Evolutionary conservation across 2,888 invertebrate species (phyloP).

Genomic region (Hedya salicella): DNA sequence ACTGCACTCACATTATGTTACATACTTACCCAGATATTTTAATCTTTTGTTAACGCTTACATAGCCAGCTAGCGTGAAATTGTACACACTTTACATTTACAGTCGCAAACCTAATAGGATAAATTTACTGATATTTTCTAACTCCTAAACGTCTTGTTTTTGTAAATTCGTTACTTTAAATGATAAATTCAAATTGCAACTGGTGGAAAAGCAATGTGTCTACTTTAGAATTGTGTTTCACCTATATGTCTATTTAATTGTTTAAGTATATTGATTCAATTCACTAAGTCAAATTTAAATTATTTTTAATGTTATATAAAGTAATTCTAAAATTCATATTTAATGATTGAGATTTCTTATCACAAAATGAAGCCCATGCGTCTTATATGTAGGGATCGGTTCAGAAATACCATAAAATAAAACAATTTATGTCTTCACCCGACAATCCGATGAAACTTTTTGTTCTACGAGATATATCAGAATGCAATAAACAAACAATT

Average conservation of each 20-base stretch:
- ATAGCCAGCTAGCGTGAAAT: slow-evolving; percentile 38
- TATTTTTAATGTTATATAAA: background rate
- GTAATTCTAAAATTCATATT: slow-evolving; percentile 1
- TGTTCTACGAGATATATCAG: slow-evolving; percentile 62
- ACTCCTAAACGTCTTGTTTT: background rate
- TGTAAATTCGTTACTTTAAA: background rate
- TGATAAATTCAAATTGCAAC: too few species aligned
- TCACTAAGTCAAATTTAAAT: background rate
- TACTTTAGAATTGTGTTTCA: too few species aligned
- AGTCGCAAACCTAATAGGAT: slow-evolving; percentile 6
- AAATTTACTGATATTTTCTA: slow-evolving; percentile 1
- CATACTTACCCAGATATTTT: slow-evolving; percentile 36
- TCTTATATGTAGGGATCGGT: slow-evolving; percentile 67
- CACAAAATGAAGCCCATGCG: slow-evolving; percentile 54
- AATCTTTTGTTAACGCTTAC: slow-evolving; percentile 42
- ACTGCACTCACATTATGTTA: slow-evolving; percentile 56
- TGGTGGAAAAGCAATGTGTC: too few species aligned
- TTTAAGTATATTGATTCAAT: too few species aligned
- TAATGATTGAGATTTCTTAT: slow-evolving; percentile 29
- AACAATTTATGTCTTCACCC: slow-evolving; percentile 58
- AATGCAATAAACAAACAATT: slow-evolving; percentile 71
- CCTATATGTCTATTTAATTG: too few species aligned
- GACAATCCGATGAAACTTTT: slow-evolving; percentile 54
- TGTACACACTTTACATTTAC: slow-evolving; percentile 29
- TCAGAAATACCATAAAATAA: slow-evolving; percentile 63